Percentiles rank a stretch among this genome's conserved stretches.
Conservation (phyloP, 2,888 invertebrate species). For the Diarsia dahlii region DNA sequence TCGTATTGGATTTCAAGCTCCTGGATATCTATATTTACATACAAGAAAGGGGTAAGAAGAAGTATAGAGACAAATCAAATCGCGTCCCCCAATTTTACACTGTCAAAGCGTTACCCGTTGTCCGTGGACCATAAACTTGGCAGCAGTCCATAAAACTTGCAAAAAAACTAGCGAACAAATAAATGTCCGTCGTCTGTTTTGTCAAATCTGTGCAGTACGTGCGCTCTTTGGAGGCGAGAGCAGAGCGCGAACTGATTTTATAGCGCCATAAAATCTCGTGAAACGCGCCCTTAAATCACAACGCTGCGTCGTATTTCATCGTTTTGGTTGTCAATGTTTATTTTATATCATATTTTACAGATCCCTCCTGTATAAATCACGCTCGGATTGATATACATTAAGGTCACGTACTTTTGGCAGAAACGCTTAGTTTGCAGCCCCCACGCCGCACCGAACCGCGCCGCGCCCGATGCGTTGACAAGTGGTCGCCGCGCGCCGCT, state of each 20-base stretch:
- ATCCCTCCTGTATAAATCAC: constrained; percentile 89
- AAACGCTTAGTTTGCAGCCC: constrained; percentile 83
- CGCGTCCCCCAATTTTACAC: constrained; percentile 79
- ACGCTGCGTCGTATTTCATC: constrained; percentile 89
- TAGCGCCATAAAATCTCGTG: constrained; percentile 90
- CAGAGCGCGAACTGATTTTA: constrained; percentile 88
- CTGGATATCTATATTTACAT: constrained; percentile 21
- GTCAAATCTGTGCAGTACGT: constrained; percentile 90
- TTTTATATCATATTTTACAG: constrained; percentile 91
- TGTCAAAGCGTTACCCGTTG: constrained; percentile 82
- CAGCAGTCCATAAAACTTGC: constrained; percentile 88
- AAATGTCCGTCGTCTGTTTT: constrained; percentile 90
- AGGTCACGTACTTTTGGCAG: constrained; percentile 90
- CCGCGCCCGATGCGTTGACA: constrained; percentile 75
- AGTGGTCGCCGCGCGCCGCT: constrained; percentile 72
- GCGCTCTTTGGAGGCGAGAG: constrained; percentile 74
- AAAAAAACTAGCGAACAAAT: constrained; percentile 88
- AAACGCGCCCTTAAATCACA: constrained; percentile 90
- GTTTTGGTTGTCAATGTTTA: constrained; percentile 91
- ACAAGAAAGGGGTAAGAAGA: constrained; percentile 65
- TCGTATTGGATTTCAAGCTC: constrained; percentile 10
- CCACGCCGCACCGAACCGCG: constrained; percentile 5
- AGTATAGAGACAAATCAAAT: constrained; percentile 74
- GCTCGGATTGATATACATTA: constrained; percentile 89
- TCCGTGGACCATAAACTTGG: constrained; percentile 87